Percentiles rank a stretch among this genome's conserved stretches.
These are phyloP conservation scores for Tridacna crocea DNA, from an alignment of 2,888 invertebrate species.

Conservation along the genomic window DNA sequence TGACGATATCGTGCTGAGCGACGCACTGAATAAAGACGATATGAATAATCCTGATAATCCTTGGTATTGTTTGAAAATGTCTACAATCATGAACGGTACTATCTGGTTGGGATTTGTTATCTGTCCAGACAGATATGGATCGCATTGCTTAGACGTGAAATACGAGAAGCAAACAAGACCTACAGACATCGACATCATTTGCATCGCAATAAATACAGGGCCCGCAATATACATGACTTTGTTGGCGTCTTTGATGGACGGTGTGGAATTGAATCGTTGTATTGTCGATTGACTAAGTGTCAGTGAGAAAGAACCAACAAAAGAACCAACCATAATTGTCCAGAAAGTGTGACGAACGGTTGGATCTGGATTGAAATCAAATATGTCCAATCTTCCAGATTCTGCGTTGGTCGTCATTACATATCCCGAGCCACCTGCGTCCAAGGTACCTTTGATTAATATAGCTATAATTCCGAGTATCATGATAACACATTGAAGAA, in stretches of 20 bases:
- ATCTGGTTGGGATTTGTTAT: slow-evolving; percentile 52
- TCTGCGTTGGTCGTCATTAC: slow-evolving; percentile 29
- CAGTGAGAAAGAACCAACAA: slow-evolving; percentile 64
- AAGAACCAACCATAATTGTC: slow-evolving; percentile 62
- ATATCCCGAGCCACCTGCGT: slow-evolving; percentile 37
- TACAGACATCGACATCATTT: slow-evolving; percentile 49
- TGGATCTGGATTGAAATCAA: slow-evolving; percentile 67
- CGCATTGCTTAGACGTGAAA: slow-evolving; percentile 37
- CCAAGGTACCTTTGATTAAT: slow-evolving; percentile 43
- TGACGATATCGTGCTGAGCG: slow-evolving; percentile 49
- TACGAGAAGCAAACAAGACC: slow-evolving; percentile 50
- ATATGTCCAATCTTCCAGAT: slow-evolving; percentile 40
- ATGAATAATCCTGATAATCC: slow-evolving; percentile 44
- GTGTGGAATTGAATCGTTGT: slow-evolving; percentile 69
- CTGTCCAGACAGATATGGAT: slow-evolving; percentile 37
- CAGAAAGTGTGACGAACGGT: slow-evolving; percentile 68
- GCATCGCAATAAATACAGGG: slow-evolving; percentile 41
- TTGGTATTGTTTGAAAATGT: slow-evolving; percentile 36
- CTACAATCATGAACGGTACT: slow-evolving; percentile 44
- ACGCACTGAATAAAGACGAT: slow-evolving; percentile 41
- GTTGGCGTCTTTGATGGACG: slow-evolving; percentile 55
- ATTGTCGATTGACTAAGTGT: slow-evolving; percentile 68
- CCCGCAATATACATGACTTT: slow-evolving; percentile 46
- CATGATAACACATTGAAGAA: slow-evolving; percentile 47
- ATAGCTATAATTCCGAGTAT: slow-evolving; percentile 41